Conservation (phyloP, 2,797 vertebrate genomes). For the Parotocinclus haroldoi region DNA sequence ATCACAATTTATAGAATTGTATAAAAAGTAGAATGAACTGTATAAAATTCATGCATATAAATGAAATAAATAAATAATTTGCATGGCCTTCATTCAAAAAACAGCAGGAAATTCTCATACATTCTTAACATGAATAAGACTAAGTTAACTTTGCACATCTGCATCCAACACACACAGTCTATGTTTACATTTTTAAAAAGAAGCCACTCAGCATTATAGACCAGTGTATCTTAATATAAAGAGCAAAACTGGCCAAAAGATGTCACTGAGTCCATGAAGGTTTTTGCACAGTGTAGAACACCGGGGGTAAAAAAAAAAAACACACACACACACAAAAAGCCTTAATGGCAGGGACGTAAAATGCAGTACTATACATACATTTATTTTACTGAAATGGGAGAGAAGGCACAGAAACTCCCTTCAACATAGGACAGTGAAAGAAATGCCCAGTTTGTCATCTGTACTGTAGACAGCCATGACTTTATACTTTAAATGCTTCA, state of each 20-base stretch:
- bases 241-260: not conserved
- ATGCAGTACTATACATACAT: conserved; percentile 34
- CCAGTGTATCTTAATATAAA: not conserved
- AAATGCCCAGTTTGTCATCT: conserved; percentile 41
- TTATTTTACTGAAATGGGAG: conserved; percentile 37
- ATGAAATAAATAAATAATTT: conserved; percentile 44
- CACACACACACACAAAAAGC: conserved; percentile 18
- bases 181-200: conserved; percentile 6
- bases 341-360: conserved; percentile 14
- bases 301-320: not conserved
- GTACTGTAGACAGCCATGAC: conserved; percentile 16
- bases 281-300: conserved; percentile 11
- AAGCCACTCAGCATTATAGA: conserved; percentile 5
- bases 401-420: conserved; percentile 47
- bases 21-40: conserved; percentile 44
- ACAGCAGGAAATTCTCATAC: conserved; percentile 35
- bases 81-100: conserved; percentile 41
- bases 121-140: conserved; percentile 31
- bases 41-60: conserved; percentile 57
- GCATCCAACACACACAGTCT: conserved; percentile 8
- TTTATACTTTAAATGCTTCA: conserved; percentile 27
- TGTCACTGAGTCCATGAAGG: conserved; percentile 5
- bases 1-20: conserved; percentile 41
- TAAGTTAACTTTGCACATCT: conserved; percentile 25
- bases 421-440: conserved; percentile 34